Base-by-base conservation (phyloP, 1,140 invertebrate species). In the Dreissena rostriformis region DNA sequence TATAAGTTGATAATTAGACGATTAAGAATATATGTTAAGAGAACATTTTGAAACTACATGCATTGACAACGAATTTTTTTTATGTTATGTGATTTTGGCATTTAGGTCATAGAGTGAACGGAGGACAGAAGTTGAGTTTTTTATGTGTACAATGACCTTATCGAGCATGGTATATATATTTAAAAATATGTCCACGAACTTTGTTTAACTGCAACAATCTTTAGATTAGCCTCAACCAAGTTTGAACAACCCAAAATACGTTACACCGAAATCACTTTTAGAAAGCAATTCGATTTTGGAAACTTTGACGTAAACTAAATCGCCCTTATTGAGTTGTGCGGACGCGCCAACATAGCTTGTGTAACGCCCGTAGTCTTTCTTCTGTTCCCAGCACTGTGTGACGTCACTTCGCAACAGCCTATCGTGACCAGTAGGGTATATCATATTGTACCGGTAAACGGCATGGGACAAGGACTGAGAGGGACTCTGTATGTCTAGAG, bases 341-440 rank as follows among this genome's bases (percentile, higher is more conserved):
- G 81, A 51, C 1, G 73, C 81, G 6, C 81, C 81, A 12, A 67
- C 73, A 17, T 83, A 83, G 53, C 71, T 83, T 17, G 81, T 83
- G 51, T 83, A 83, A 11, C 52, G 28, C 28, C 81, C 81, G 28
- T 75, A 83, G 5, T 68, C 39, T 74, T 83, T 83, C 1, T 70
- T 17, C 67, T 83, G 61, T 49, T 76, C 81, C 81, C 81, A 83
- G 17, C 81, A 83, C 17, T 83, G 81, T 8, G 81, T 83, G 26
- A 55, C 22, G 1, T 61, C 81, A n/a, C 81, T 67, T 29, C 52
- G 55, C 53, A 70, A 29, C 14, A 83, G 26, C 19, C 29, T 51
- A 39, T 82, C n/a, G 26, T 26, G 73, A 15, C 73, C 81, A 15
- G 55, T 15, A 5, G 81, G 72, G 51, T 83, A 83, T 12, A 83